A percentile compares a stretch with the other conserved stretches of the same genome.
phyloP scores from a whole-genome alignment of 2,888 invertebrate species.

The Dryocosmus kuriphilus region DNA sequence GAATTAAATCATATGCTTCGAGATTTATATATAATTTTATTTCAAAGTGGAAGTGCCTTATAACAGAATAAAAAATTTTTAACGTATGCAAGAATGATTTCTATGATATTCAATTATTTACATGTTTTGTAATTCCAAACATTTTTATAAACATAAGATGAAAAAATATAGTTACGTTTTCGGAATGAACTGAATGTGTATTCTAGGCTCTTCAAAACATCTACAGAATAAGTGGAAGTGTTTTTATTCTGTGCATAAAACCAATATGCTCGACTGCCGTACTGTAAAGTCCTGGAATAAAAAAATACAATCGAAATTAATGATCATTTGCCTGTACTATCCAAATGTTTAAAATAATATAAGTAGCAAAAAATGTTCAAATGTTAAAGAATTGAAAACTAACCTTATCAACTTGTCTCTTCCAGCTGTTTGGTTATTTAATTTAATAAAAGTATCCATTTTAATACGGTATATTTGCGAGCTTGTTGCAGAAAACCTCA shows the following conservation, averaged over 20 bases:
- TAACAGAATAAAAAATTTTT: too few relatives aligned
- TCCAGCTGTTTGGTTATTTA: conserved; percentile 79
- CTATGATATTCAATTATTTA: too few relatives aligned
- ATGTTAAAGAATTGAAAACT: conserved; percentile 44
- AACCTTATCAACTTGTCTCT: conserved; percentile 79
- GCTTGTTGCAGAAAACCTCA: not conserved
- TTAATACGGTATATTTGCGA: conserved; percentile 26
- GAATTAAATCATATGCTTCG: too few relatives aligned
- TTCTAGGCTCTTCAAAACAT: conserved; percentile 89
- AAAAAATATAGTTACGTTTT: conserved; percentile 82
- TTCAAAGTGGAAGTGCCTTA: too few relatives aligned
- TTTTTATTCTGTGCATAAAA: conserved; percentile 84
- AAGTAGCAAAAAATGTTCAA: too few relatives aligned
- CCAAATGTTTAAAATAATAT: too few relatives aligned
- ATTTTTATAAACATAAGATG: conserved; percentile 20
- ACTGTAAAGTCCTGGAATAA: conserved; percentile 87
- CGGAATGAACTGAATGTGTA: conserved; percentile 90
- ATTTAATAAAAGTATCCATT: conserved; percentile 78
- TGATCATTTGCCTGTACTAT: not conserved
- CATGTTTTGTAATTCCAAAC: not conserved
- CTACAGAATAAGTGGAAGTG: conserved; percentile 80
- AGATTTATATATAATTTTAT: too few relatives aligned
- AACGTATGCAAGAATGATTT: too few relatives aligned
- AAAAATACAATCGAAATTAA: conserved; percentile 4
- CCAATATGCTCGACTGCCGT: conserved; percentile 89